Conservation (phyloP, 1,140 invertebrate genomes). For the Papilio polyxenes region DNA sequence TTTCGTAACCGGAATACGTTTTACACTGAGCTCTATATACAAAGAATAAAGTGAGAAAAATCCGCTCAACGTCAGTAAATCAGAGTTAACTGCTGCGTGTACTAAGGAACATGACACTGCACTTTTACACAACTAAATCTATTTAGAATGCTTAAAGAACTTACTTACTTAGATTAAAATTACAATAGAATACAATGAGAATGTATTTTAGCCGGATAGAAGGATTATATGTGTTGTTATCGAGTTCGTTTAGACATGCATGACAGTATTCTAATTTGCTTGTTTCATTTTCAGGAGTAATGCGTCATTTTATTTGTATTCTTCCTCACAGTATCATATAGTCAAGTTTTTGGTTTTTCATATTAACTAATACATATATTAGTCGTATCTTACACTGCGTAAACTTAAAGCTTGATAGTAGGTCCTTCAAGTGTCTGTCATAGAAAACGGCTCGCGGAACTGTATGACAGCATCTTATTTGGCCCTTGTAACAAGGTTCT, state of each 20-base stretch:
- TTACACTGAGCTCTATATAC: not conserved
- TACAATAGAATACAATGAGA: not conserved
- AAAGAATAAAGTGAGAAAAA: slow-evolving; percentile 23
- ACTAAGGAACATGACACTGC: slow-evolving; percentile 24
- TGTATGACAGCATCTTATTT: too few species aligned
- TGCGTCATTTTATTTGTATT: not conserved
- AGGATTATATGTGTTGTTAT: not conserved
- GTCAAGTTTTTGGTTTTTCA: too few species aligned
- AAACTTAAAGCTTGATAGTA: not conserved
- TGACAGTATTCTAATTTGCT: not conserved
- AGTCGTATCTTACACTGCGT: not conserved
- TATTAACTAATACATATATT: not conserved
- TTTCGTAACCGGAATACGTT: not conserved
- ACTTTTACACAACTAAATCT: slow-evolving; percentile 23
- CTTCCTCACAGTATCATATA: not conserved
- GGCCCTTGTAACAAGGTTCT: too few species aligned
- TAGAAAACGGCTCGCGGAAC: too few species aligned
- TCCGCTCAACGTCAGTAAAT: slow-evolving; percentile 19
- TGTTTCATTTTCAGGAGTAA: not conserved
- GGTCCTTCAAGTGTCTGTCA: too few species aligned
- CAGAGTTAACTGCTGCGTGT: slow-evolving; percentile 21
- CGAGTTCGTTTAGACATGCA: too few species aligned
- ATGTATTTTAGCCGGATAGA: not conserved
- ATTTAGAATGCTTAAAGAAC: slow-evolving; percentile 21
- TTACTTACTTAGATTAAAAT: not conserved